phyloP scores from a whole-genome alignment of 2,888 invertebrate species.

The Anorthoa munda region DNA sequence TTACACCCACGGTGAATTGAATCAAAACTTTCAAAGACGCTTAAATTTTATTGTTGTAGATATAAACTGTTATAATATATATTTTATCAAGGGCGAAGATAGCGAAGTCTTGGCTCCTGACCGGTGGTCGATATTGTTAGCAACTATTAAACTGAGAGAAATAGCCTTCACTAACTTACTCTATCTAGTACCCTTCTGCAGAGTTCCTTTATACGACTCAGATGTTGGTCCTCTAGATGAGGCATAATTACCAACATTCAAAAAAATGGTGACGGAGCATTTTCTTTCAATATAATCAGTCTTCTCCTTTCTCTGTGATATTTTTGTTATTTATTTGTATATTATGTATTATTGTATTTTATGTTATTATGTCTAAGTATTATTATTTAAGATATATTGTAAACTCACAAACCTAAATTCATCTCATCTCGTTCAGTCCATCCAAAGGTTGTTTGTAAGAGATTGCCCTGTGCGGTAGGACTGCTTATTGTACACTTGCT shows the following conservation, averaged over 20 bases:
- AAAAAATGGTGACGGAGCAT: no score
- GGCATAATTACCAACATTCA: background rate
- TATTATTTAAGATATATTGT: no score
- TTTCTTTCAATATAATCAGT: no score
- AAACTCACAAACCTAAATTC: no score
- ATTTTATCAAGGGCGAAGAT: conserved; percentile 38
- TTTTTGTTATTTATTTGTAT: no score
- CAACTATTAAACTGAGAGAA: conserved; percentile 80
- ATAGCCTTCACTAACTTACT: conserved; percentile 80
- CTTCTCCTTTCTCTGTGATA: no score
- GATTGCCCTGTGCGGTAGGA: no score
- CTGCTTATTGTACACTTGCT: no score
- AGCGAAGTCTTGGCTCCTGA: conserved; percentile 42
- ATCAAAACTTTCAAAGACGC: background rate
- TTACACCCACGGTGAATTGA: background rate
- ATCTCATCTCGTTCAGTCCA: no score
- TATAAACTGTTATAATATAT: background rate
- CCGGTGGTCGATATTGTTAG: conserved; percentile 77
- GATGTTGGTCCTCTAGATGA: conserved; percentile 53
- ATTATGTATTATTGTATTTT: no score
- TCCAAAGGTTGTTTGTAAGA: no score
- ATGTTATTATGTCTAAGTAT: no score
- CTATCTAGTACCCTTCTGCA: conserved; percentile 71
- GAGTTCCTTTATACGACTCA: conserved; percentile 61
- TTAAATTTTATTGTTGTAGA: background rate